Base-by-base conservation (phyloP, 2,113 vertebrate genomes). In the Junco hyemalis region DNA sequence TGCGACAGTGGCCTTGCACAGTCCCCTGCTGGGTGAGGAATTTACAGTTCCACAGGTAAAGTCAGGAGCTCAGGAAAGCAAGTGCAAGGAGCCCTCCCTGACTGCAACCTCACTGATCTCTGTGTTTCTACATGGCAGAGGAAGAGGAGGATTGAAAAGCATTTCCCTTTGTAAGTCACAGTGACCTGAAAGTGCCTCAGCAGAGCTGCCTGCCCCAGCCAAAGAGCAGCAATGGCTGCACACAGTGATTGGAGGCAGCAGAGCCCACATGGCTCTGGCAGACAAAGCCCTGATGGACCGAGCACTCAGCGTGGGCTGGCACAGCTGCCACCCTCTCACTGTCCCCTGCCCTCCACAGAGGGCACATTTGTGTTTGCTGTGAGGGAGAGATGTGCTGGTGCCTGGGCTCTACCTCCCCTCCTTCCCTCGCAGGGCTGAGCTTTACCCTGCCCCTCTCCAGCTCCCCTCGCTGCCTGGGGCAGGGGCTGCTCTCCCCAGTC, bases 11-110 rank as follows among this genome's bases (percentile, higher is more conserved):
- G 70, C 26, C 42, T 63, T 4, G 24, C 69, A 22, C 6, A 31
- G 31, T 26, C 26, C 61, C 53, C 42, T 4, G 1, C 60, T 23
- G 3, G 11, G 13, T 1, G 0, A 42, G 25, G 0, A 42, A 25
- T 1, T 16, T 17, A 8, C 47, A 42, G 18, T 9, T 38, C 20
- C 54, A 35, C 6, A 42, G 50, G 56, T 33, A 63, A 19, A 31
- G 33, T 0, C 0, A 0, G 73, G 29, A 73, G 53, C 53, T 59
- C 0, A 0, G 56, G 29, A 20, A 81, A 24, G 23, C 33, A 64
- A 66, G 47, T 5, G 42, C 20, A 6, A 54, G 33, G 33, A 24
- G 13, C 6, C 3, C 38, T 56, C 29, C 36, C 26, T n/a, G 60
- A 23, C 13, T 33, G 3, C 3, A 65, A 8, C 24, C 25, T 13